A percentile compares a stretch with the other conserved stretches of the same genome.
These are phyloP conservation scores for Tylochromis polylepis DNA, from an alignment of 2,113 vertebrate species.

Conservation along the genomic window DNA sequence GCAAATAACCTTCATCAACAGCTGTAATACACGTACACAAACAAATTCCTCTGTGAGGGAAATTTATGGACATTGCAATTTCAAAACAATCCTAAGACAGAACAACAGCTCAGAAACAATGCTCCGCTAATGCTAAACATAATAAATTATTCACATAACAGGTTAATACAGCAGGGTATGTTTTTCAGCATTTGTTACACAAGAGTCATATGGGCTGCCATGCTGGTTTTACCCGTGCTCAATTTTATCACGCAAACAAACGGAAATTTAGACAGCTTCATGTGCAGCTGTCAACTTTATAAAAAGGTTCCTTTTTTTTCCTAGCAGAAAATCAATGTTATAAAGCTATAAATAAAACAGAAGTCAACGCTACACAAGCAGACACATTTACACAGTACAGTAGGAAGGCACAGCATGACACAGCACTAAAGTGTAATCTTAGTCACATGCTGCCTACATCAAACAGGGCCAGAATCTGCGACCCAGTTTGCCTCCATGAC, in stretches of 20 bases:
- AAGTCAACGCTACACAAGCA: background rate
- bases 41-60: background rate
- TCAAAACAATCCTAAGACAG: background rate
- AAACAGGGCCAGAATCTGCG: conserved; percentile 39
- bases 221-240: background rate
- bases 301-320: background rate
- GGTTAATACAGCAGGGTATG: background rate
- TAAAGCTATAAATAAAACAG: background rate
- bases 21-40: background rate
- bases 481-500: conserved; percentile 26
- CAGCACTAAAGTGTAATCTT: conserved; percentile 49
- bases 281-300: background rate
- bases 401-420: conserved; percentile 29
- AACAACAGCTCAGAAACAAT: background rate
- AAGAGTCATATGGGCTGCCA: background rate
- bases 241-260: background rate
- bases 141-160: background rate
- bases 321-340: background rate
- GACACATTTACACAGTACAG: conserved; percentile 7
- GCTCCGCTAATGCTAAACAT: background rate
- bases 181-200: background rate
- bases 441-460: conserved; percentile 48
- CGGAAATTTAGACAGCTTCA: background rate
- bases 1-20: background rate
- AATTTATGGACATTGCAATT: background rate